phyloP scores from a whole-genome alignment of 2,797 vertebrate genomes.

The Acrocephalus scirpaceus region DNA sequence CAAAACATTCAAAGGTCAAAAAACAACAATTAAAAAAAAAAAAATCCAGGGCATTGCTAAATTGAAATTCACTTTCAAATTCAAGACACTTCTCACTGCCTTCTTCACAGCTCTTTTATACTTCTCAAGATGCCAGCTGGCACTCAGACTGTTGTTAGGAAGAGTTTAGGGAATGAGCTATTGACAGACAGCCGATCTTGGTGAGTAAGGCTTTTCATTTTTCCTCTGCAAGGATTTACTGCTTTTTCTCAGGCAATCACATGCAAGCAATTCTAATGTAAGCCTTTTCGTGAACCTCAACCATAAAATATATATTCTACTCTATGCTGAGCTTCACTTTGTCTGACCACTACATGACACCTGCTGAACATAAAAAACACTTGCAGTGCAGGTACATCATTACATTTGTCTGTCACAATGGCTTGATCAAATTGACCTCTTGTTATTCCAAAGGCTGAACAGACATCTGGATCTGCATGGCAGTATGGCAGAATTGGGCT shows the following conservation, averaged over 20 bases:
- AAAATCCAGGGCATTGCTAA: neutral
- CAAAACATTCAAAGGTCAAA: neutral
- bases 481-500: neutral
- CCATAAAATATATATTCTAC: neutral
- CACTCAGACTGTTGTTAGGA: neutral
- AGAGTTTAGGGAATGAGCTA: conserved; percentile 34
- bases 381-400: conserved; percentile 2
- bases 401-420: neutral
- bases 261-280: conserved; percentile 25
- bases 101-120: conserved; percentile 35
- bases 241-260: conserved; percentile 10
- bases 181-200: conserved; percentile 15
- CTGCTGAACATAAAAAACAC: conserved; percentile 18
- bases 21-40: neutral
- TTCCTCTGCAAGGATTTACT: neutral
- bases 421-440: conserved; percentile 31
- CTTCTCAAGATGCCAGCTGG: conserved; percentile 12
- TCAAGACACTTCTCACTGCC: neutral
- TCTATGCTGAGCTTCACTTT: neutral
- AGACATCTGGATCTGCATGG: neutral
- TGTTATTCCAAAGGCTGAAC: conserved; percentile 1
- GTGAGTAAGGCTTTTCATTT: conserved; percentile 45
- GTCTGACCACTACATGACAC: neutral
- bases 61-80: conserved; percentile 31
- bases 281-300: neutral